Evolutionary conservation across 2,113 vertebrate genomes (phyloP).

Genomic region (Malurus cyaneus): DNA sequence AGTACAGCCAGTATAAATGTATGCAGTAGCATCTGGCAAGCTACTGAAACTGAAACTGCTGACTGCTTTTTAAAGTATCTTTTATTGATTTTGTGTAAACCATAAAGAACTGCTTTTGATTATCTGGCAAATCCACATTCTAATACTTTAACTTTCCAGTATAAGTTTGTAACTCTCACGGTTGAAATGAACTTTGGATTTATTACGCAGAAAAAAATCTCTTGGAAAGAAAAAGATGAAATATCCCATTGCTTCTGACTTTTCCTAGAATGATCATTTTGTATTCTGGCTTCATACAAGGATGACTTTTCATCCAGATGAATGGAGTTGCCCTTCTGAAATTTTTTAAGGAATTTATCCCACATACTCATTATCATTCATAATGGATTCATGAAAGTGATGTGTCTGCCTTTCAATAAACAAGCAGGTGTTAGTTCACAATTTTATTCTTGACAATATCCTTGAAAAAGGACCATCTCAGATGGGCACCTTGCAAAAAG

Average conservation of each 20-base stretch:
- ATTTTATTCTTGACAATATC: neutral
- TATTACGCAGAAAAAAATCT: constrained; percentile 18
- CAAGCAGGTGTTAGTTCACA: neutral
- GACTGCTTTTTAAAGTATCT: constrained; percentile 36
- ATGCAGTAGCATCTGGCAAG: neutral
- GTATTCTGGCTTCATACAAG: neutral
- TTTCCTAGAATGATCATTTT: neutral
- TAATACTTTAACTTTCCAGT: constrained; percentile 1
- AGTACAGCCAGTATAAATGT: neutral
- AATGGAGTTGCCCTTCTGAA: neutral
- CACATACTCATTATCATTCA: neutral
- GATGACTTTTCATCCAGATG: neutral
- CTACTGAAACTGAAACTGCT: constrained; percentile 31
- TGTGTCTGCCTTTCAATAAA: neutral
- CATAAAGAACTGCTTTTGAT: constrained; percentile 19
- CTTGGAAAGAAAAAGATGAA: neutral
- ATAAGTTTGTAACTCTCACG: neutral
- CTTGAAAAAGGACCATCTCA: neutral
- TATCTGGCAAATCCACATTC: constrained; percentile 22
- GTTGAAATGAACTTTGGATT: constrained; percentile 5
- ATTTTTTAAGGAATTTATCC: neutral
- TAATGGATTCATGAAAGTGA: neutral
- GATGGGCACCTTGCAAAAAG: neutral
- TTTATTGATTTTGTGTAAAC: constrained; percentile 41
- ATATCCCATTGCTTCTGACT: neutral